Base-by-base conservation (phyloP, 1,140 invertebrate genomes). In the Nixonia krombeini region DNA sequence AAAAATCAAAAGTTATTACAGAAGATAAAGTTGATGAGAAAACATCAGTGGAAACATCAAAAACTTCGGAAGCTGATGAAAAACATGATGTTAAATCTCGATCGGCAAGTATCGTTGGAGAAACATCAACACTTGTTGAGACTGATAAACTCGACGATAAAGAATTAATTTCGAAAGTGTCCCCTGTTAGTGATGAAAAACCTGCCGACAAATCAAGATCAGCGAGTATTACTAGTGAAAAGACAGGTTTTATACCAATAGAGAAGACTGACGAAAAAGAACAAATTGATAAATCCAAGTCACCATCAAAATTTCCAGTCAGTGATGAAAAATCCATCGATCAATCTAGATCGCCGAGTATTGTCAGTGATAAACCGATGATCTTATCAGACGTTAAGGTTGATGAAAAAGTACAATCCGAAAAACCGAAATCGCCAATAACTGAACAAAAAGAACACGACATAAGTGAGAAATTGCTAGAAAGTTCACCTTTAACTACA, bases 401-500 rank as follows among this genome's bases (percentile, higher is more conserved):
- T 21, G 31, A 41, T 15, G 50, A 56, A 28, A 47, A 53, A 23
- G 33, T 17, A 23, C n/a, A 44, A 1, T n/a, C n/a, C n/a, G 17
- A 21, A 3, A 37, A 38, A 31, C 25, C 25, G 49, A 18, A 47
- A 44, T 49, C 71, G 0, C 72, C 73, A 0, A 74, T 53, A 0
- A 15, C 26, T 6, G 40, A 50, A 3, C 3, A 45, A 13, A 49
- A 28, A 35, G 35, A 2, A 26, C 31, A 44, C n/a, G n/a, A n/a
- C n/a, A n/a, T n/a, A n/a, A n/a, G n/a, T n/a, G n/a, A n/a, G n/a
- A n/a, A n/a, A n/a, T n/a, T n/a, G n/a, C n/a, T n/a, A n/a, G n/a
- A n/a, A n/a, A n/a, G n/a, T n/a, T n/a, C n/a, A n/a, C n/a, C n/a
- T n/a, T n/a, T 0, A 25, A 16, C 23, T n/a, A 3, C 21, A 10